Percentiles rank a stretch among this genome's conserved stretches.
These are phyloP conservation scores for Prorops nasuta DNA, from an alignment of 1,140 invertebrate species.

Conservation along the genomic window DNA sequence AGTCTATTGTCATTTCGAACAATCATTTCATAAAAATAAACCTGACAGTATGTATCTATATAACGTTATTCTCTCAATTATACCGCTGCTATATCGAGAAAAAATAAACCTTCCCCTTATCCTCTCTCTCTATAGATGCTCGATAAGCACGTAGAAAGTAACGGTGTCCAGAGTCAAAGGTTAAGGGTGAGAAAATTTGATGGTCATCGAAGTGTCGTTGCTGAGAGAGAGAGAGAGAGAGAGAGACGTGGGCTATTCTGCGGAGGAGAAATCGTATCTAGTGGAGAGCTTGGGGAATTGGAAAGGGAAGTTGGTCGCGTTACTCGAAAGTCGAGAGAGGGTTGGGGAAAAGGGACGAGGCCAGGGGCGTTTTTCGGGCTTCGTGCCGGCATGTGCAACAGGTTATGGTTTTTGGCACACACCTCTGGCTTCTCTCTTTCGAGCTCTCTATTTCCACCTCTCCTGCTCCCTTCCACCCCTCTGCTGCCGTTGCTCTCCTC, in stretches of 20 bases:
- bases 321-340: constrained; percentile 7
- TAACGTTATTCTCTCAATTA: no score
- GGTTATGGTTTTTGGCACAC: constrained; percentile 58
- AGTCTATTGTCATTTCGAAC: constrained; percentile 54
- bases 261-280: neutral
- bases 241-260: no score
- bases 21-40: constrained; percentile 59
- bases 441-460: constrained; percentile 16
- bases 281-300: neutral
- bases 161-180: no score
- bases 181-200: no score
- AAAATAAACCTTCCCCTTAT: no score
- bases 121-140: no score
- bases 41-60: no score
- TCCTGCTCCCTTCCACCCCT: constrained; percentile 5
- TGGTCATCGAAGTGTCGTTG: no score
- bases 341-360: constrained; percentile 36
- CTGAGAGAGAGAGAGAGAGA: no score
- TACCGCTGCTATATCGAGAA: no score
- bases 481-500: constrained; percentile 21
- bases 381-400: constrained; percentile 50
- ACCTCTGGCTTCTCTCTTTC: constrained; percentile 36
- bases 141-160: no score
- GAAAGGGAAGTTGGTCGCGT: neutral
- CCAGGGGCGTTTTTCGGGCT: constrained; percentile 55